Conservation (phyloP, 2,797 vertebrate genomes). For the Amblyopsis hoosieri region DNA sequence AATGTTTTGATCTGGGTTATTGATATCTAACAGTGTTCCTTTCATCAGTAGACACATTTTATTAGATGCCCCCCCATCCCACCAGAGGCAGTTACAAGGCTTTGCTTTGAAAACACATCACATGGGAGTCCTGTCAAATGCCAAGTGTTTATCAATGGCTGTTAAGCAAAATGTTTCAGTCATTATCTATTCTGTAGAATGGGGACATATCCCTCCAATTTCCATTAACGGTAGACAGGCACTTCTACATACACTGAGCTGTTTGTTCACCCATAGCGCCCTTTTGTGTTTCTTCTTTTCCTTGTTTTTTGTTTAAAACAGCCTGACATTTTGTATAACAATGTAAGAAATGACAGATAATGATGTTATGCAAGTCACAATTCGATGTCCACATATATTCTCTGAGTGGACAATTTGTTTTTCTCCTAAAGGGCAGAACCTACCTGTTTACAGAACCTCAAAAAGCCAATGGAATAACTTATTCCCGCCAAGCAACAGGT, state of each 20-base stretch:
- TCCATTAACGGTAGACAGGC: conserved; percentile 59
- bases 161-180: conserved; percentile 49
- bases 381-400: conserved; percentile 8
- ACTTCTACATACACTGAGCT: too few species aligned
- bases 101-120: conserved; percentile 48
- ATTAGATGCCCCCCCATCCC: not conserved
- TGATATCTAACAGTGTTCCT: conserved; percentile 9
- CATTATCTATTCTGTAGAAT: conserved; percentile 56
- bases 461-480: conserved; percentile 94
- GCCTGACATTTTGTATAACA: conserved; percentile 35
- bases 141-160: conserved; percentile 45
- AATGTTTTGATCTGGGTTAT: not conserved
- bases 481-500: conserved; percentile 91
- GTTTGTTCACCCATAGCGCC: too few species aligned
- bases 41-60: not conserved
- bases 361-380: too few species aligned
- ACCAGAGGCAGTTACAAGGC: conserved; percentile 12
- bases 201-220: conserved; percentile 62
- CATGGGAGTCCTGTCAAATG: conserved; percentile 30
- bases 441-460: conserved; percentile 98
- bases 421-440: conserved; percentile 40
- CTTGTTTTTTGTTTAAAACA: conserved; percentile 11
- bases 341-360: conserved; percentile 11
- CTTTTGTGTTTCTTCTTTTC: too few species aligned
- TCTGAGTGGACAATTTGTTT: conserved; percentile 15